Conservation (phyloP, 2,797 vertebrate genomes). For the Sebastes matsubarae region DNA sequence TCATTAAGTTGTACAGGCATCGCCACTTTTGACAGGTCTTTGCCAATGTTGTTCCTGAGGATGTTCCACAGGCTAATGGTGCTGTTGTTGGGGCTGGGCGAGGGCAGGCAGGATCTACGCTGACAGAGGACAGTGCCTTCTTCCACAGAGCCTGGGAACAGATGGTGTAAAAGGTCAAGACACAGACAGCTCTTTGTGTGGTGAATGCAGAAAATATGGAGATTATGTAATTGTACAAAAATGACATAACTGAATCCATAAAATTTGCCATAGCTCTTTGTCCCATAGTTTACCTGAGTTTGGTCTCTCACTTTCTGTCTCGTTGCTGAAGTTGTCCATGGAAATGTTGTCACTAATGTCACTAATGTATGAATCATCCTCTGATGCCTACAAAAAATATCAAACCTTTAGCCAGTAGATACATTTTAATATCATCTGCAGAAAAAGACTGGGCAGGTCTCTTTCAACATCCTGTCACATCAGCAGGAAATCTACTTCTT, state of each 20-base stretch:
- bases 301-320: conserved; percentile 85
- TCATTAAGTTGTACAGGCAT: conserved; percentile 98
- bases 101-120: conserved; percentile 85
- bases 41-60: conserved; percentile 96
- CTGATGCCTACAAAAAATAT: conserved; percentile 86
- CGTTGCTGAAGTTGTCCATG: conserved; percentile 93
- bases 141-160: conserved; percentile 58
- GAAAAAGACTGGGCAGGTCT: conserved; percentile 12
- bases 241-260: background rate
- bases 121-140: conserved; percentile 47
- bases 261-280: background rate
- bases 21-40: conserved; percentile 97
- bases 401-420: conserved; percentile 15
- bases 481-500: conserved; percentile 31
- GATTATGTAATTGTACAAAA: background rate
- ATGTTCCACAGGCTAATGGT: conserved; percentile 97
- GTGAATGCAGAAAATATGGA: background rate
- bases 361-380: conserved; percentile 96
- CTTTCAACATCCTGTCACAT: conserved; percentile 56
- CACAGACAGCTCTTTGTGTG: background rate
- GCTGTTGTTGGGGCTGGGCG: conserved; percentile 88
- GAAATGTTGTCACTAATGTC: conserved; percentile 97
- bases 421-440: conserved; percentile 23
- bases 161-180: background rate
- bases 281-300: conserved; percentile 62